Evolutionary conservation across 2,113 vertebrate species (phyloP).

Genomic region (Geococcyx californianus): DNA sequence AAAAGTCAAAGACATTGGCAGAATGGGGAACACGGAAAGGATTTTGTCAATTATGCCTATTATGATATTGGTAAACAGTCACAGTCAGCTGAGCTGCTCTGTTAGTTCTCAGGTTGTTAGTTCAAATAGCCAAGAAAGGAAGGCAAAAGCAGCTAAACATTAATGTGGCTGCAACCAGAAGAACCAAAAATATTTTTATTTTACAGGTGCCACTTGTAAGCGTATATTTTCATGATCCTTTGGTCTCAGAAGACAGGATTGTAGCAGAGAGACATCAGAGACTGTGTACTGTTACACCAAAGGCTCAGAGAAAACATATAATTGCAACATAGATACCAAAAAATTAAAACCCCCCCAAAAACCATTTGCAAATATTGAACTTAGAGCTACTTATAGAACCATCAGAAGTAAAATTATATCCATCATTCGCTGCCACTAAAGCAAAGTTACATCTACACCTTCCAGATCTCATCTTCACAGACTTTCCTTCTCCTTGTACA

Average conservation of each 20-base stretch:
- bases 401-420: not conserved
- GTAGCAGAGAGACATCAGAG: not conserved
- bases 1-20: not conserved
- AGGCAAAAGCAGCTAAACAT: not conserved
- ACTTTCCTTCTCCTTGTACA: not conserved
- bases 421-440: rapidly evolving
- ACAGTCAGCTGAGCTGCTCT: not conserved
- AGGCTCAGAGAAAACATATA: not conserved
- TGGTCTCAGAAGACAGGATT: not conserved
- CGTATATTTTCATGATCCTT: not conserved
- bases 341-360: not conserved
- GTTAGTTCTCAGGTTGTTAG: not conserved
- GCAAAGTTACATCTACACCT: not conserved
- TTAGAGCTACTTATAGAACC: not conserved
- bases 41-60: not conserved
- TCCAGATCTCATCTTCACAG: not conserved
- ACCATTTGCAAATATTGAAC: not conserved
- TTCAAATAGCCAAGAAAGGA: not conserved
- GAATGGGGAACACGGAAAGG: not conserved
- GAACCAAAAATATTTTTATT: not conserved
- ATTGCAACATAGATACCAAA: not conserved
- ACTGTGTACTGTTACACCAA: not conserved
- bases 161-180: not conserved
- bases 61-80: not conserved
- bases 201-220: not conserved